Evolutionary conservation across 35 echinoderm and acorn worm genomes (phyloP).

Genomic region (Nesometra sesokonis): DNA sequence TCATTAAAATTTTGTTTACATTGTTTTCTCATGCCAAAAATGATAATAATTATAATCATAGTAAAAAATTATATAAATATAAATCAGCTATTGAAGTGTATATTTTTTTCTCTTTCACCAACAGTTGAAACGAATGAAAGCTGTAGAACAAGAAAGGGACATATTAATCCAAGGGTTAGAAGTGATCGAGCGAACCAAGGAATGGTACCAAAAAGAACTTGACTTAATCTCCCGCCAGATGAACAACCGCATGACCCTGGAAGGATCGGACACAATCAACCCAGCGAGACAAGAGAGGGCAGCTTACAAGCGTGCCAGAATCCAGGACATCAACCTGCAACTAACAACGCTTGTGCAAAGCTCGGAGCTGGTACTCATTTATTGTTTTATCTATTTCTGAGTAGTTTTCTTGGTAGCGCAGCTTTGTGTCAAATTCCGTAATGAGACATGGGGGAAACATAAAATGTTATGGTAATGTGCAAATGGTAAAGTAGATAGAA

Average conservation of each 20-base stretch:
- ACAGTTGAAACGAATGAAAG: constrained; percentile 93
- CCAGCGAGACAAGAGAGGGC: constrained; percentile 50
- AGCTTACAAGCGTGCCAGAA: constrained; percentile 45
- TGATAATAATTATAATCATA: too few relatives aligned
- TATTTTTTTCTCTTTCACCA: background rate
- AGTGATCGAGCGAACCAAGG: constrained; percentile 49
- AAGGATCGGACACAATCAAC: background rate
- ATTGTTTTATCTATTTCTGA: background rate
- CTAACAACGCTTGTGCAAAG: constrained; percentile 73
- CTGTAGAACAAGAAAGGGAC: constrained; percentile 86
- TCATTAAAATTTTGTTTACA: too few relatives aligned
- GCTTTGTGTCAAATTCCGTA: background rate
- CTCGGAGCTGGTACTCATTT: constrained; percentile 42
- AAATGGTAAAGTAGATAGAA: background rate
- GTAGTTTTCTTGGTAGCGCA: background rate
- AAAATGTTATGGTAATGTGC: background rate
- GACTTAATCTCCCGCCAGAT: constrained; percentile 4
- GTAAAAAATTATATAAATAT: too few relatives aligned
- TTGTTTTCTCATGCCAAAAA: too few relatives aligned
- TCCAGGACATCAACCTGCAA: constrained; percentile 86
- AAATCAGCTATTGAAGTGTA: background rate
- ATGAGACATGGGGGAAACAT: background rate
- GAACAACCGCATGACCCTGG: background rate
- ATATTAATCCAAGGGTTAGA: constrained; percentile 80
- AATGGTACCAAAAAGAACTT: constrained; percentile 84